Evolutionary conservation across 2,797 vertebrate species (phyloP).

Genomic region (Syncerus caffer): DNA sequence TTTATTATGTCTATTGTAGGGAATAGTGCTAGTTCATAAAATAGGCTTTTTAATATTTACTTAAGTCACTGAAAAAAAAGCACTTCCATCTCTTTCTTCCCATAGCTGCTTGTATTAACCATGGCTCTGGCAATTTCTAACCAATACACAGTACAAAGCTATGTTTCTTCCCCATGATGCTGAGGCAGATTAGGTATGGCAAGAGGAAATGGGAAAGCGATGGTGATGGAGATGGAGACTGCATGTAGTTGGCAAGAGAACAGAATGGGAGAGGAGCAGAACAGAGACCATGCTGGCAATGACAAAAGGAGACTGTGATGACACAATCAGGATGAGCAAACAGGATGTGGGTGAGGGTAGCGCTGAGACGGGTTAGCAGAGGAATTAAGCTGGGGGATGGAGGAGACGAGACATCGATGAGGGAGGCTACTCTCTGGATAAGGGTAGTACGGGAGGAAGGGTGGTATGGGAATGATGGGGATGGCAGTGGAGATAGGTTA

Average conservation of each 20-base stretch:
- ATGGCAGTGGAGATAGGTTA: neutral
- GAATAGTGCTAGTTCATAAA: neutral
- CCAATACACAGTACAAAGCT: neutral
- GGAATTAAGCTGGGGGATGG: neutral
- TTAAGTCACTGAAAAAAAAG: neutral
- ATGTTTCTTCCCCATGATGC: neutral
- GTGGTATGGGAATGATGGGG: neutral
- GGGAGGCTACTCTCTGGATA: rapidly evolving
- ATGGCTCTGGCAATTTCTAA: neutral
- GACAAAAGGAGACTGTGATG: neutral
- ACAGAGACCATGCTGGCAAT: rapidly evolving
- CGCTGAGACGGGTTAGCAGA: neutral
- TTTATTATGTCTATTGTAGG: neutral
- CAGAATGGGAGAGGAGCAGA: neutral
- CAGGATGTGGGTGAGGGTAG: neutral
- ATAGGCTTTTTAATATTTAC: neutral
- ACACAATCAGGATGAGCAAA: neutral
- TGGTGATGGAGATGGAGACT: neutral
- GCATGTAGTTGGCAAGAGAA: neutral
- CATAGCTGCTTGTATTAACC: neutral
- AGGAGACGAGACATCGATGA: neutral
- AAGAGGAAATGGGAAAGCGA: neutral
- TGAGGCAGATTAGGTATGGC: neutral
- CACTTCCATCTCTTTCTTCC: neutral
- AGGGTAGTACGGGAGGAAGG: rapidly evolving